Conservation (phyloP, 2,797 vertebrate species). For the Numenius phaeopus region DNA sequence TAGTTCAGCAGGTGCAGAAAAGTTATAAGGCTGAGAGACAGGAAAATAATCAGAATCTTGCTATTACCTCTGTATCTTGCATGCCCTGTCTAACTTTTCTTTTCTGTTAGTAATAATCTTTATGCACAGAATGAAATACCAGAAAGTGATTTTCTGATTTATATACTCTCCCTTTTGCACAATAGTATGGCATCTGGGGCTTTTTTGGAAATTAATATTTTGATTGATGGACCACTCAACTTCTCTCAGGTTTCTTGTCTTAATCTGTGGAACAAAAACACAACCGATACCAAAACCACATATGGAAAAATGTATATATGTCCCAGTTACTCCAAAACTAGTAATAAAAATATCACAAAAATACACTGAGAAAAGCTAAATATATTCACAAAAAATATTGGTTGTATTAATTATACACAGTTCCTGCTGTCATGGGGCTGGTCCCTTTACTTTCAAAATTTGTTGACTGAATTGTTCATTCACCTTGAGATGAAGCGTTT, state of each 20-base stretch:
- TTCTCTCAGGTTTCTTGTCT: neutral
- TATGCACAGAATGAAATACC: neutral
- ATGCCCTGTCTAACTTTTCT: neutral
- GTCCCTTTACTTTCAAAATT: neutral
- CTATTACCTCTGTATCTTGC: neutral
- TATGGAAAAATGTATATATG: neutral
- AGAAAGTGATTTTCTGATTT: slow-evolving; percentile 2
- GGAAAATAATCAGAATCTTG: slow-evolving; percentile 5
- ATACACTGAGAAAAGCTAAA: neutral
- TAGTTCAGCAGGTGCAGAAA: slow-evolving; percentile 32
- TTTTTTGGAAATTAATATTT: neutral
- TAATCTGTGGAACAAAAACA: neutral
- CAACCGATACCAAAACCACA: neutral
- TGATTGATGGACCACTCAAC: neutral
- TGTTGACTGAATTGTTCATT: neutral
- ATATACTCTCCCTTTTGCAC: neutral
- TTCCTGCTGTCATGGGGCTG: neutral
- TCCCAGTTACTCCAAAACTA: neutral
- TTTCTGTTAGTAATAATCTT: neutral
- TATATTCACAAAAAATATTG: neutral
- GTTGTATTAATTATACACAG: neutral
- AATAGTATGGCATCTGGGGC: neutral
- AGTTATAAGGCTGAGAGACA: neutral
- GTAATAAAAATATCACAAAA: neutral
- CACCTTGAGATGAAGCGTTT: neutral